Conservation (phyloP, 2,113 vertebrate genomes). For the Muscicapa adusta region DNA sequence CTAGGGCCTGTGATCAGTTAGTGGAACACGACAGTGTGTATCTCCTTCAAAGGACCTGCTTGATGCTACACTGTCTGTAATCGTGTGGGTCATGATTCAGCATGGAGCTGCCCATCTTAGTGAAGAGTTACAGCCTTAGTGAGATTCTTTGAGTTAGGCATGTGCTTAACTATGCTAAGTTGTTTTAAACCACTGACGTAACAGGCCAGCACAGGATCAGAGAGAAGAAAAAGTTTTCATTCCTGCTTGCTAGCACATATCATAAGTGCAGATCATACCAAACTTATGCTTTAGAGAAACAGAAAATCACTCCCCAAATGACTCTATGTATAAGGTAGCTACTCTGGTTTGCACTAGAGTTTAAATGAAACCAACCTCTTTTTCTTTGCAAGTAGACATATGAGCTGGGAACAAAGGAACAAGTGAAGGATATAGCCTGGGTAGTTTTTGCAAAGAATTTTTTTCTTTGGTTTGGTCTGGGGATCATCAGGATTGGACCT, state of each 20-base stretch:
- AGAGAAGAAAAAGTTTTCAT: background rate
- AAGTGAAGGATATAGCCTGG: background rate
- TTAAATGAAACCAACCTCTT: background rate
- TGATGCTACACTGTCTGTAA: background rate
- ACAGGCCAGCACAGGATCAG: background rate
- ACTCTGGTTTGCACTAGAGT: background rate
- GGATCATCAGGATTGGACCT: constrained; percentile 40
- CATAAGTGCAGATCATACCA: background rate
- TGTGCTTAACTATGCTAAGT: background rate
- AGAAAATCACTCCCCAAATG: background rate
- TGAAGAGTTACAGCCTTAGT: background rate
- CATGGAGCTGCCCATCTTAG: background rate
- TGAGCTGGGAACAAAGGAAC: background rate
- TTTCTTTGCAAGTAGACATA: background rate
- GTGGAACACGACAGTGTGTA: background rate
- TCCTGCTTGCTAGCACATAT: background rate
- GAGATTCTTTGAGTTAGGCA: background rate
- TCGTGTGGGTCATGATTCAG: background rate
- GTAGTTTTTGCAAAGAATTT: background rate
- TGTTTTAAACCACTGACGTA: background rate
- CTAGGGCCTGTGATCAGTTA: background rate
- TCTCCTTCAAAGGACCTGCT: background rate
- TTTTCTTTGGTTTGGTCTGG: background rate
- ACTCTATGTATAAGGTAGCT: background rate
- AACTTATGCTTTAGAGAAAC: background rate